Base-by-base conservation (phyloP, 2,888 invertebrate genomes). In the Eupsilia transversa region DNA sequence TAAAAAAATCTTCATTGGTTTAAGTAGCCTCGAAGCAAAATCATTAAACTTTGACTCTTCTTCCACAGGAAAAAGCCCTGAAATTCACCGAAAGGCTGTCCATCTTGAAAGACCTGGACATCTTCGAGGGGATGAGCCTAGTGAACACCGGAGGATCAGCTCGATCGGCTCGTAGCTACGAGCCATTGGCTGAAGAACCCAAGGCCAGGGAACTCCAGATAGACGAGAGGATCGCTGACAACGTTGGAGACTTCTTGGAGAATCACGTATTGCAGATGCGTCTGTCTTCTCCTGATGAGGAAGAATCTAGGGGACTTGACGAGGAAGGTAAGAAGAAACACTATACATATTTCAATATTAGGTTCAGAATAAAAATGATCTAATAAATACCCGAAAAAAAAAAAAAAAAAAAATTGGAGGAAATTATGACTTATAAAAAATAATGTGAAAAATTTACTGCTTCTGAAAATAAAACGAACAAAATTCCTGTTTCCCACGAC, bases 61-160 rank as follows among this genome's bases (percentile, higher is more conserved):
- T 72, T 93, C 91, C 14, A 30, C 94, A 97, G 97, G 97, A 97
- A 96, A 95, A 97, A 86, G 97, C 97, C 14, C 90, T 97, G 35
- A 97, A 96, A 86, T 96, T 97, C 84, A 96, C 97, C 57, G 97
- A 97, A 86, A 94, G 94, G 60, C 94, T 97, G 12, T 96, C 97
- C 1, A 95, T 97, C 68, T 92, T 96, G 57, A 94, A 97, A 85
- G 96, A 97, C 77, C 85, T 97, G 46, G 96, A 95, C 61, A 89
- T 96, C 72, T 94, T 94, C 73, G 97, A 96, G 68, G 97, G 97
- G 27, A 94, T 97, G 91, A 95, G 89, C 76, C 92, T 94, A 83
- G 93, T 94, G 73, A 97, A 97, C 86, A 97, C 96, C 7, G 95
- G 96, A 83, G 95, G 96, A 83, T 93, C 97, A 88, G 94, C 95